Evolutionary conservation across 2,113 vertebrate genomes (phyloP).

Genomic region (Oreochromis tanganicae): DNA sequence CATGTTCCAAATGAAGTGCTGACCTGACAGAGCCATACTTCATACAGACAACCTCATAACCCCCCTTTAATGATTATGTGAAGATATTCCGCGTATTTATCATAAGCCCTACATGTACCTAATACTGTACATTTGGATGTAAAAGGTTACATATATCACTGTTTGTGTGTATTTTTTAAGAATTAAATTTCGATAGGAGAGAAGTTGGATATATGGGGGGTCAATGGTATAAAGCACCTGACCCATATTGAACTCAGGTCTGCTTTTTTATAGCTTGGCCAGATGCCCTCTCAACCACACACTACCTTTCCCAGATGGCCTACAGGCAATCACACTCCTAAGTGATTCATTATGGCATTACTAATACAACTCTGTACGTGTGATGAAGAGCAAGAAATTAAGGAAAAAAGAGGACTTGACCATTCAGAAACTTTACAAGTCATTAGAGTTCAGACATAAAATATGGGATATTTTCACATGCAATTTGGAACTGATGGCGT

Average conservation of each 20-base stretch:
- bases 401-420: conserved; percentile 7
- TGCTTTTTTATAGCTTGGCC: conserved; percentile 16
- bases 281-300: conserved; percentile 1
- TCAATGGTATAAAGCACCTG: neutral
- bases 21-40: neutral
- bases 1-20: neutral
- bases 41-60: neutral
- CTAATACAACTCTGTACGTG: conserved; percentile 30
- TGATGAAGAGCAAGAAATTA: conserved; percentile 24
- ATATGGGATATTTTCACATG: neutral
- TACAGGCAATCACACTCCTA: conserved; percentile 28
- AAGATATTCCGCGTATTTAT: neutral
- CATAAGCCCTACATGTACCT: neutral
- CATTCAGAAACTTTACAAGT: neutral
- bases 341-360: conserved; percentile 41
- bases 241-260: conserved; percentile 24
- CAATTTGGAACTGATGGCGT: neutral
- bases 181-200: neutral
- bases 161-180: neutral
- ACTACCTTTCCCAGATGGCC: conserved; percentile 7
- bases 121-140: neutral
- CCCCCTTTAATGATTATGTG: conserved; percentile 6
- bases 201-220: neutral
- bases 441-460: neutral
- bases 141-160: neutral